Conservation (phyloP, 2,797 vertebrate species). For the Chelmon rostratus region DNA sequence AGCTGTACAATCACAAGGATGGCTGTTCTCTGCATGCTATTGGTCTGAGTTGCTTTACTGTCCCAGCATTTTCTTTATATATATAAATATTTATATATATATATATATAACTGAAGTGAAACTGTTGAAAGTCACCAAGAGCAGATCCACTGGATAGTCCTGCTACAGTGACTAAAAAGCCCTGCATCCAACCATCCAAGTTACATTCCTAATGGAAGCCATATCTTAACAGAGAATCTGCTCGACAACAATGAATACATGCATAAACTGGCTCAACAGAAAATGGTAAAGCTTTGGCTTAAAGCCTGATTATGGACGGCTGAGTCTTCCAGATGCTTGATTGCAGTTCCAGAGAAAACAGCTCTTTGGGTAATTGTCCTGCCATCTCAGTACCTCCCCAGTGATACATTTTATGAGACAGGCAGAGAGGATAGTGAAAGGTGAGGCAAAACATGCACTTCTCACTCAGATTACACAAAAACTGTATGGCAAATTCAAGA, state of each 20-base stretch:
- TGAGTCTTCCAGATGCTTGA: constrained; percentile 60
- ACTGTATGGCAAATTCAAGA: constrained; percentile 1
- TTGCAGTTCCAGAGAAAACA: constrained; percentile 64
- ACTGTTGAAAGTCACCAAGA: constrained; percentile 42
- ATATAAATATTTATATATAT: too few species aligned
- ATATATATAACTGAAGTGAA: constrained; percentile 52
- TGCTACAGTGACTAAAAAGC: constrained; percentile 13
- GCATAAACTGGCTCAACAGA: constrained; percentile 26
- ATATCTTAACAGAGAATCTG: constrained; percentile 39
- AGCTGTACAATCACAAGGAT: constrained; percentile 79
- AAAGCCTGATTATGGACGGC: constrained; percentile 51
- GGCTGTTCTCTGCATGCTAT: constrained; percentile 53
- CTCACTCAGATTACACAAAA: constrained; percentile 11
- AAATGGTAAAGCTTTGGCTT: constrained; percentile 54
- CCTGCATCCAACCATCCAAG: constrained; percentile 35
- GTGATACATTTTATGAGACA: constrained; percentile 48
- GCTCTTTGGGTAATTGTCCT: constrained; percentile 55
- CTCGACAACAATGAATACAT: constrained; percentile 44
- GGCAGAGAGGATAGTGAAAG: constrained; percentile 16
- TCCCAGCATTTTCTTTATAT: constrained; percentile 50
- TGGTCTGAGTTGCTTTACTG: constrained; percentile 56
- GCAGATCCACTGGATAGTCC: constrained; percentile 16
- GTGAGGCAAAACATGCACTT: constrained; percentile 8
- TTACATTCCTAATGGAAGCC: constrained; percentile 45
- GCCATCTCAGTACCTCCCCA: constrained; percentile 43